Conservation (phyloP, 2,888 invertebrate genomes). For the Megamerina dolium region DNA sequence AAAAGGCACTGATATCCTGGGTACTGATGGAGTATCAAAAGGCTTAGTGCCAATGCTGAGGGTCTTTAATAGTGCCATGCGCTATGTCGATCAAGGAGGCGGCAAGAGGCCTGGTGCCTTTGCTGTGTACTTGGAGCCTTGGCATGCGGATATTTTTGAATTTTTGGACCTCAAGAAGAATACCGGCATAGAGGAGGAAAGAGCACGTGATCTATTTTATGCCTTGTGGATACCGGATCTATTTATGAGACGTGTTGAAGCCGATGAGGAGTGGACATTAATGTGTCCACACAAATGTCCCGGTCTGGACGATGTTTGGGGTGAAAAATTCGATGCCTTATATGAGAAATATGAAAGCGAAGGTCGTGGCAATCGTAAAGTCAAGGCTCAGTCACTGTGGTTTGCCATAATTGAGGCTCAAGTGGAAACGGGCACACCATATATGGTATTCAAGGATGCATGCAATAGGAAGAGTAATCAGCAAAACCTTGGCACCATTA, state of each 20-base stretch:
- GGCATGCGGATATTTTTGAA: slow-evolving; percentile 96
- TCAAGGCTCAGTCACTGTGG: slow-evolving; percentile 86
- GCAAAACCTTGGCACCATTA: slow-evolving; percentile 95
- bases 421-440: slow-evolving; percentile 97
- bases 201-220: slow-evolving; percentile 94
- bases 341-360: slow-evolving; percentile 84
- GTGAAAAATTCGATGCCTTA: slow-evolving; percentile 85
- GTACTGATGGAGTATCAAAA: slow-evolving; percentile 91
- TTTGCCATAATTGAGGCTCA: slow-evolving; percentile 89
- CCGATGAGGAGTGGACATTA: slow-evolving; percentile 80
- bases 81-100: slow-evolving; percentile 97
- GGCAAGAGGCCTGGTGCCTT: slow-evolving; percentile 97
- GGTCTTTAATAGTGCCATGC: slow-evolving; percentile 91
- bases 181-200: slow-evolving; percentile 87
- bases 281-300: slow-evolving; percentile 96
- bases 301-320: slow-evolving; percentile 87
- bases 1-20: slow-evolving; percentile 84
- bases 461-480: slow-evolving; percentile 98
- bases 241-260: slow-evolving; percentile 92
- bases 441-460: slow-evolving; percentile 93
- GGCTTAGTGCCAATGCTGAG: slow-evolving; percentile 94
- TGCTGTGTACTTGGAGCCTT: slow-evolving; percentile 96
- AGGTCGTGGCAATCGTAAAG: slow-evolving; percentile 61
- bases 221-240: slow-evolving; percentile 98
- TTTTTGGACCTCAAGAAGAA: slow-evolving; percentile 94